Conservation (phyloP, 2,888 invertebrate genomes). For the Pheosia tremula region DNA sequence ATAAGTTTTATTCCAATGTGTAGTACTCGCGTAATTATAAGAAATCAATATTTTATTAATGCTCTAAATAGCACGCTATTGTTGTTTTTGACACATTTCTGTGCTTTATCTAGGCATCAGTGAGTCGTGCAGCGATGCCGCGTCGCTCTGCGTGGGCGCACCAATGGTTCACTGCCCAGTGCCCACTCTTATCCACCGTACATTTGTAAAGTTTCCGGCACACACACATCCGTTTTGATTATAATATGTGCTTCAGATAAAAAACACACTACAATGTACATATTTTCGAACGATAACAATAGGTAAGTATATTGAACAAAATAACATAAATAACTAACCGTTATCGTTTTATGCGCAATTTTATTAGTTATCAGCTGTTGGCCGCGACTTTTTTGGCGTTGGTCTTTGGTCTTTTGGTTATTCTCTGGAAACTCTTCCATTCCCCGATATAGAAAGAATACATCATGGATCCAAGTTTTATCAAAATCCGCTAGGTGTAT, state of each 20-base stretch:
- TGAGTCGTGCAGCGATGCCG: conserved; percentile 30
- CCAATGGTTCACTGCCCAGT: conserved; percentile 70
- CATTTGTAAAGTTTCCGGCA: conserved; percentile 65
- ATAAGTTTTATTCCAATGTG: too few relatives aligned
- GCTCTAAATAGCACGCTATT: neutral
- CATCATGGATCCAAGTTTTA: too few relatives aligned
- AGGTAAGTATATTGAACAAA: conserved; percentile 2
- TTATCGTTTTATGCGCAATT: neutral
- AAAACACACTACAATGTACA: conserved; percentile 25
- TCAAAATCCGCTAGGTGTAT: too few relatives aligned
- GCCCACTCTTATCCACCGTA: conserved; percentile 60
- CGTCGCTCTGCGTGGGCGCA: conserved; percentile 43
- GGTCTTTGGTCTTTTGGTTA: too few relatives aligned
- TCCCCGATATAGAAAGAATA: too few relatives aligned
- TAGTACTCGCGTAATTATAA: too few relatives aligned
- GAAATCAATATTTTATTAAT: too few relatives aligned
- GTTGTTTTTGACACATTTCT: conserved; percentile 12
- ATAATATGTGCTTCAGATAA: conserved; percentile 46
- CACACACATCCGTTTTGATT: conserved; percentile 68
- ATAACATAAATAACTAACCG: conserved; percentile 1
- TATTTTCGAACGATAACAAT: conserved; percentile 28
- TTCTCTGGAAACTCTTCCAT: too few relatives aligned
- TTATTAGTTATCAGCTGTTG: neutral
- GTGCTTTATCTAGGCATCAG: conserved; percentile 22
- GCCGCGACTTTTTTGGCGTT: too few relatives aligned